Conservation (phyloP, 1,140 invertebrate genomes). For the Drosophila bocki region DNA sequence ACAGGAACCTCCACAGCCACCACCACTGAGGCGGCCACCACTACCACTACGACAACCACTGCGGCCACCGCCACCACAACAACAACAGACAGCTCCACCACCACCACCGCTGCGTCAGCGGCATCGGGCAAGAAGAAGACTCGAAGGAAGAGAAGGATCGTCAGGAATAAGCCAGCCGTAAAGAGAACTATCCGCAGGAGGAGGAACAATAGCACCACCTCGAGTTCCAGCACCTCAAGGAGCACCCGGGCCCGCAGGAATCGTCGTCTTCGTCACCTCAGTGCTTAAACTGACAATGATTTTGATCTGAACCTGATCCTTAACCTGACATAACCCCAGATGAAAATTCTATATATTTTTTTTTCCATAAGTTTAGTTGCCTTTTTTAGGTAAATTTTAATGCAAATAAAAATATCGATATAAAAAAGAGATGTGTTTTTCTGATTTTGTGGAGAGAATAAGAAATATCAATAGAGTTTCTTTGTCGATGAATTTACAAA, state of each 20-base stretch:
- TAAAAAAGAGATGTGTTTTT: neutral
- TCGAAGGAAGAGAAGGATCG: no score
- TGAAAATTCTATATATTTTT: neutral
- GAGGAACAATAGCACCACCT: neutral
- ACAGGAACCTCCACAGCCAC: neutral
- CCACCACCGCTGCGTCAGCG: neutral
- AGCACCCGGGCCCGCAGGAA: neutral
- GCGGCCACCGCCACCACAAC: neutral
- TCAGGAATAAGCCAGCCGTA: accelerated
- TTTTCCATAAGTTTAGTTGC: constrained; percentile 6
- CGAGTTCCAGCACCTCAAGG: neutral
- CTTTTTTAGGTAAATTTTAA: neutral
- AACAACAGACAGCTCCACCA: neutral
- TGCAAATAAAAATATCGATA: constrained; percentile 21
- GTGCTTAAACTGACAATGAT: neutral
- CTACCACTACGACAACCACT: neutral
- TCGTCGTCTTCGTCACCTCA: neutral
- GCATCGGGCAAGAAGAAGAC: neutral
- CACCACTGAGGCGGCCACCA: constrained; percentile 3
- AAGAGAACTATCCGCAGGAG: neutral
- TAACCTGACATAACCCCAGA: neutral
- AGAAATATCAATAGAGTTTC: no score
- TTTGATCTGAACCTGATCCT: neutral
- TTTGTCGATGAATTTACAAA: no score
- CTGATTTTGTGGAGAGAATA: neutral